These are phyloP conservation scores for Pristionchus fissidentatus DNA, from an alignment of 2,888 invertebrate genomes.

Conservation along the genomic window DNA sequence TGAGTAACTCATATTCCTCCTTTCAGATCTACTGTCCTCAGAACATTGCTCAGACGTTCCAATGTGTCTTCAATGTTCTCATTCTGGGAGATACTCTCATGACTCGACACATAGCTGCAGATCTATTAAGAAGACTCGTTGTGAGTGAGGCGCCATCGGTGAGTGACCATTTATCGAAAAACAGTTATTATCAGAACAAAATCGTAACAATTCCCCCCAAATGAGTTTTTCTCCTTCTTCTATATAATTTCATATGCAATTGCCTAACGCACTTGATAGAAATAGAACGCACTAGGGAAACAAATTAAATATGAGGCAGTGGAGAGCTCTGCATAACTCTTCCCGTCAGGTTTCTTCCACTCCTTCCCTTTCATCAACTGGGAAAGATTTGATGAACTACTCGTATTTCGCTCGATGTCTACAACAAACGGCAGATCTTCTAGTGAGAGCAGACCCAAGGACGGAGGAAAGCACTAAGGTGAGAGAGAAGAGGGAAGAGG, in stretches of 20 bases:
- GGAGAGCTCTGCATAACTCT: not conserved
- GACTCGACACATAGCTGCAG: slow-evolving; percentile 76
- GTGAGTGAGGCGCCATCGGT: slow-evolving; percentile 61
- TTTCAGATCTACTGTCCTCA: slow-evolving; percentile 68
- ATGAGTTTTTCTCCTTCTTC: not conserved
- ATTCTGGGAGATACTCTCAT: slow-evolving; percentile 74
- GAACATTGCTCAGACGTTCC: slow-evolving; percentile 77
- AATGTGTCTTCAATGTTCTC: slow-evolving; percentile 77
- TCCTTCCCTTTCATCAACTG: slow-evolving; percentile 65
- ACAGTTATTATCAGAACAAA: no score
- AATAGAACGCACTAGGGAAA: no score
- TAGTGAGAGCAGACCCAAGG: slow-evolving; percentile 65
- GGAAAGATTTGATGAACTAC: slow-evolving; percentile 66
- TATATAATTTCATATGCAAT: not conserved
- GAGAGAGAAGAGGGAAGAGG: not conserved
- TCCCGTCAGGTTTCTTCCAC: slow-evolving; percentile 51
- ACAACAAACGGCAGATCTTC: slow-evolving; percentile 62
- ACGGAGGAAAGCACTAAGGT: slow-evolving; percentile 67
- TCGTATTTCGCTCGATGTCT: slow-evolving; percentile 65
- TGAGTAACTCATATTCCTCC: not conserved
- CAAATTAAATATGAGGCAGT: not conserved
- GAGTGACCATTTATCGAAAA: no score
- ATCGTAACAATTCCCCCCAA: no score
- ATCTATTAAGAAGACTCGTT: slow-evolving; percentile 76
- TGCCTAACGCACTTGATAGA: not conserved